Conservation (phyloP, 64 coral and sea anemone genomes). For the Anthopleura sola region DNA sequence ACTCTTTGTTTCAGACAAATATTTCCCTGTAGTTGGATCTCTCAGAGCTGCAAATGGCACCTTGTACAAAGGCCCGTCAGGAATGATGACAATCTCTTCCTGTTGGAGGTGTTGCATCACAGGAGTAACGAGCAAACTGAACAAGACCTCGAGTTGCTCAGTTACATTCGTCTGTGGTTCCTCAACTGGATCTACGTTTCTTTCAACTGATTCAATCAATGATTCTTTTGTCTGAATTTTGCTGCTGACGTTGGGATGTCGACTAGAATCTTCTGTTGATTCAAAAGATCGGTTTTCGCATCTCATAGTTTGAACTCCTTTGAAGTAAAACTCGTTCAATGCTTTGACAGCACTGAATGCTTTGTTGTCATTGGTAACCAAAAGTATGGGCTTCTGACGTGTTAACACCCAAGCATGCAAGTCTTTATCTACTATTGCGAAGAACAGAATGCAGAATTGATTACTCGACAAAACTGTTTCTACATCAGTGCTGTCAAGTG, state of each 20-base stretch:
- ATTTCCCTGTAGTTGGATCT: not conserved
- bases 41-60: constrained; percentile 41
- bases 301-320: not conserved
- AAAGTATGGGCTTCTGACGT: not conserved
- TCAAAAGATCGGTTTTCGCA: constrained; percentile 31
- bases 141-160: not conserved
- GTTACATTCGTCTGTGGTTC: not conserved
- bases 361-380: not conserved
- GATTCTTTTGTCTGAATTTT: not conserved
- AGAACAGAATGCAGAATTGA: not conserved
- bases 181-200: not conserved
- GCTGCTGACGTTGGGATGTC: not conserved
- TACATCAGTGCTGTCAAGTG: not conserved
- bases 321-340: too few relatives aligned
- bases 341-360: not conserved
- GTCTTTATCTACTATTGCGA: not conserved
- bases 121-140: constrained; percentile 15
- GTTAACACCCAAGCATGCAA: constrained; percentile 9
- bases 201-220: too few relatives aligned
- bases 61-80: constrained; percentile 32
- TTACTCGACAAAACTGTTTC: not conserved
- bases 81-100: constrained; percentile 50
- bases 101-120: not conserved
- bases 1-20: constrained; percentile 31
- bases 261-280: not conserved